Evolutionary conservation across 2,113 vertebrate genomes (phyloP).

Genomic region (Arvicanthis niloticus): DNA sequence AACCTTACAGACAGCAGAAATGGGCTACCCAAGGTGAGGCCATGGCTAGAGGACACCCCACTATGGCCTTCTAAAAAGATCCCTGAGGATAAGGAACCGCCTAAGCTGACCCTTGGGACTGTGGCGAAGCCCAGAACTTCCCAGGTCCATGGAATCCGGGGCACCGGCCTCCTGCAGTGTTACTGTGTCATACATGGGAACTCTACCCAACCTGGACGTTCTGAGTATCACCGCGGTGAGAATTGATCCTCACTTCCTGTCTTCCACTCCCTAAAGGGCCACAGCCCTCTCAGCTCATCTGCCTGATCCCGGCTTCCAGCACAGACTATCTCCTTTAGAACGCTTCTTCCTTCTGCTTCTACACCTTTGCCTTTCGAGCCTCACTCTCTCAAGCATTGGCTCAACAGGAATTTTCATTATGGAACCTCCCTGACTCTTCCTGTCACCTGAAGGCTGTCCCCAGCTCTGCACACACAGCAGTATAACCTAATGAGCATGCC

Average conservation of each 20-base stretch:
- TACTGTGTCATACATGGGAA: not conserved
- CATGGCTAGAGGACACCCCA: not conserved
- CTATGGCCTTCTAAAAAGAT: not conserved
- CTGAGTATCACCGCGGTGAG: not conserved
- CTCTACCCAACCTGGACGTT: not conserved
- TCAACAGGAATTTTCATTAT: not conserved
- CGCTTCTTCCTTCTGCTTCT: not conserved
- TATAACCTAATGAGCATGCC: not conserved
- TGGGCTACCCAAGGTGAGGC: not conserved
- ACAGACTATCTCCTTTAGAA: not conserved
- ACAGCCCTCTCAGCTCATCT: not conserved
- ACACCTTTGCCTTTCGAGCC: constrained; percentile 7
- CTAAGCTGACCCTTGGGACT: not conserved
- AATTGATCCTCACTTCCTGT: not conserved
- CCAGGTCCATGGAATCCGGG: not conserved
- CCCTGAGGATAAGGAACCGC: not conserved
- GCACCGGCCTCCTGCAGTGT: not conserved
- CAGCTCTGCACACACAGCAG: not conserved
- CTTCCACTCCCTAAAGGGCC: not conserved
- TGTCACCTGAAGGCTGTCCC: not conserved
- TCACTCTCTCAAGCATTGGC: not conserved
- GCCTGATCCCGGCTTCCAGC: not conserved
- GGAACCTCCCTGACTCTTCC: not conserved
- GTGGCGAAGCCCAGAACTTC: not conserved
- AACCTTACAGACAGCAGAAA: not conserved